Evolutionary conservation across 2,797 vertebrate genomes (phyloP).

Genomic region (Sebastiscus albofasciatus): DNA sequence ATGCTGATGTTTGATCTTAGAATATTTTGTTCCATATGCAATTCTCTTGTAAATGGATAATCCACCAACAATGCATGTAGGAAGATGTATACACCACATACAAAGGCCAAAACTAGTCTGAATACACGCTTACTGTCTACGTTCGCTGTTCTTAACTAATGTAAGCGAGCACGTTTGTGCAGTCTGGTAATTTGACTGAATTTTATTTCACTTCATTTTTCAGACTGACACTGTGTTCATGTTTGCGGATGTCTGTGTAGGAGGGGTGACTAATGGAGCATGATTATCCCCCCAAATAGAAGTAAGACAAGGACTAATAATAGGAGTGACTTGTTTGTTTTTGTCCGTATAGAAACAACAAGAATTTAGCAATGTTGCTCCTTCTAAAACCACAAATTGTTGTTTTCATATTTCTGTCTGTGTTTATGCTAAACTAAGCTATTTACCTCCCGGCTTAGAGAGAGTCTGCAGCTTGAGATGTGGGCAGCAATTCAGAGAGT

Average conservation of each 20-base stretch:
- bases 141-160: no score
- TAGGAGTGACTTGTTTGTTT: neutral
- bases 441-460: no score
- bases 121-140: no score
- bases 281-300: neutral
- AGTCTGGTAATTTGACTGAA: neutral
- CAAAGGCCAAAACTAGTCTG: accelerated
- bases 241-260: neutral
- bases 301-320: neutral
- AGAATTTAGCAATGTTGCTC: no score
- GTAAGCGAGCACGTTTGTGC: no score
- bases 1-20: accelerated
- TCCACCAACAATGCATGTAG: no score
- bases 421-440: neutral
- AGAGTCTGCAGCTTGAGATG: no score
- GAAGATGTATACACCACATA: no score
- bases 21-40: no score
- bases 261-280: neutral
- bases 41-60: no score
- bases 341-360: neutral
- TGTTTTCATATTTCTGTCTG: neutral
- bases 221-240: neutral
- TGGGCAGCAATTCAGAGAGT: no score
- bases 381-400: no score
- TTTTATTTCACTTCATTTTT: neutral